phyloP scores from a whole-genome alignment of 2,113 vertebrate species.

The Myotis brandtii region DNA sequence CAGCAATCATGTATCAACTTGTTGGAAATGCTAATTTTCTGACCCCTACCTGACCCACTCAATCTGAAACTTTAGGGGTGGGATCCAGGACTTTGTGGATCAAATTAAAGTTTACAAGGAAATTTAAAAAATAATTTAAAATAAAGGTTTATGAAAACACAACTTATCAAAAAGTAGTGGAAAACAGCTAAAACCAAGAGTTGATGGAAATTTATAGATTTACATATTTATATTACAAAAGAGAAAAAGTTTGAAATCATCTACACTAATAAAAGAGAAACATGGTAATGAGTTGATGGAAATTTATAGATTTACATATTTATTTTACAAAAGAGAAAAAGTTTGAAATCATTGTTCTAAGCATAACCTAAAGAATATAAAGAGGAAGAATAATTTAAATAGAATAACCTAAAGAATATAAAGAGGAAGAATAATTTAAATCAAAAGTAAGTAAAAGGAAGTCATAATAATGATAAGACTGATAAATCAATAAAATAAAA shows the following conservation, averaged over 20 bases:
- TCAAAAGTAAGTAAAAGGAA: not conserved
- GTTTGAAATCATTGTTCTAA: not conserved
- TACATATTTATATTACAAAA: not conserved
- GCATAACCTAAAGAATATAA: not conserved
- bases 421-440: not conserved
- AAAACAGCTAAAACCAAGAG: not conserved
- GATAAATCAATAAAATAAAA: not conserved
- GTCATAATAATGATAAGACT: not conserved
- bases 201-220: not conserved
- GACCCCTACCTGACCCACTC: not conserved
- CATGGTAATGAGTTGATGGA: no score
- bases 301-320: not conserved
- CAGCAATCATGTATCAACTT: not conserved
- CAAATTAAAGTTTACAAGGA: not conserved
- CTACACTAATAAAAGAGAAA: no score
- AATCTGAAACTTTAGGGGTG: not conserved
- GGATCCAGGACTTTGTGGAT: not conserved
- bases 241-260: not conserved
- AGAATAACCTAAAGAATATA: no score
- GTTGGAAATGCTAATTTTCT: not conserved
- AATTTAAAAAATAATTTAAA: not conserved
- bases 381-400: not conserved
- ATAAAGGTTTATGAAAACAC: not conserved
- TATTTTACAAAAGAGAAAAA: not conserved
- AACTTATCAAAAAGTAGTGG: not conserved